These are phyloP conservation scores for Sebastes nivosus DNA, from an alignment of 2,797 vertebrate genomes.

Conservation along the genomic window DNA sequence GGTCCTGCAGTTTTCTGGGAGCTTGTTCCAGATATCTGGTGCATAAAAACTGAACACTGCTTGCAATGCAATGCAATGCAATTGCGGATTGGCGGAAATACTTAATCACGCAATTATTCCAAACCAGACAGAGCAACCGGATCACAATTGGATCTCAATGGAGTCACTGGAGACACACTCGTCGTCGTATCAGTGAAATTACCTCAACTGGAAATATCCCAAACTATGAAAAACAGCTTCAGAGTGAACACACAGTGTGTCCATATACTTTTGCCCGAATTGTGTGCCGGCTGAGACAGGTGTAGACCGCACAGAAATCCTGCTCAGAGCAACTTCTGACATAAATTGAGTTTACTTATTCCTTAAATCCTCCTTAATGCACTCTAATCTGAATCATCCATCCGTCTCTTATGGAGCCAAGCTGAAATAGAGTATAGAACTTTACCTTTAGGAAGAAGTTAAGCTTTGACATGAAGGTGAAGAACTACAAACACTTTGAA, in stretches of 20 bases:
- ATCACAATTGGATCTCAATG: neutral
- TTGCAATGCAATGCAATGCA: too few species aligned
- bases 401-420: neutral
- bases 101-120: neutral
- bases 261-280: neutral
- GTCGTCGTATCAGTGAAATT: neutral
- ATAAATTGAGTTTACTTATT: neutral
- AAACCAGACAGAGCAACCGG: neutral
- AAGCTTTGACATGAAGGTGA: neutral
- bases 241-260: neutral
- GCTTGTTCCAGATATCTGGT: too few species aligned
- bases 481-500: slow-evolving; percentile 3
- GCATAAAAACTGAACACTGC: too few species aligned
- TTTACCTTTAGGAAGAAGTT: slow-evolving; percentile 1
- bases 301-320: neutral
- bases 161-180: neutral
- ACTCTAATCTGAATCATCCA: neutral
- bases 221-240: neutral
- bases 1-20: too few species aligned
- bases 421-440: neutral
- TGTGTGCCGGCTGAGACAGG: neutral
- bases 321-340: neutral
- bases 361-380: slow-evolving; percentile 1
- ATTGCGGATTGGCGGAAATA: neutral
- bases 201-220: neutral